Evolutionary conservation across 2,797 vertebrate species (phyloP).

Genomic region (Morus bassanus): DNA sequence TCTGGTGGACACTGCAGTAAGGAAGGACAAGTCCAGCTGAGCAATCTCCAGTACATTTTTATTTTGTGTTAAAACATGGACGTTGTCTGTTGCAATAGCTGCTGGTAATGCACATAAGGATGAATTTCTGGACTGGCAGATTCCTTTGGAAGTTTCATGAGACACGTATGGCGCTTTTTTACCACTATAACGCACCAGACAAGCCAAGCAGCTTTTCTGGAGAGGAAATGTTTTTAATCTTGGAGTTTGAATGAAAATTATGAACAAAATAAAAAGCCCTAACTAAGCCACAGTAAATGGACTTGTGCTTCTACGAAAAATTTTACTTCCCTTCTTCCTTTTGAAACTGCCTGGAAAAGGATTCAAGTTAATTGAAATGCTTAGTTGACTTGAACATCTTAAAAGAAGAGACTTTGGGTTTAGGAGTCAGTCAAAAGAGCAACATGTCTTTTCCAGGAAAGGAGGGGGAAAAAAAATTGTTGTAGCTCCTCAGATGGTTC

Average conservation of each 20-base stretch:
- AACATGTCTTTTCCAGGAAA: neutral
- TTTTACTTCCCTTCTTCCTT: neutral
- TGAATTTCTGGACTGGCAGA: neutral
- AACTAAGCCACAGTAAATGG: neutral
- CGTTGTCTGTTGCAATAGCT: neutral
- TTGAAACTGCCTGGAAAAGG: neutral
- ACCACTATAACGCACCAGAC: neutral
- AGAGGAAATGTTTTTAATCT: neutral
- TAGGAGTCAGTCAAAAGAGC: neutral
- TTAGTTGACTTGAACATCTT: neutral
- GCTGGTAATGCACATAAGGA: neutral
- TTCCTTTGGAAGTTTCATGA: neutral
- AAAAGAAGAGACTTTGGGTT: neutral
- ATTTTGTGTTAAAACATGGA: neutral
- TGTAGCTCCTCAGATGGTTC: neutral
- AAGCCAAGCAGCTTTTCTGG: neutral
- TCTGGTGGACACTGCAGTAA: neutral
- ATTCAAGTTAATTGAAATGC: neutral
- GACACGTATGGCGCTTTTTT: too few species aligned
- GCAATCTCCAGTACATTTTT: neutral
- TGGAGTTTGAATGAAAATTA: neutral
- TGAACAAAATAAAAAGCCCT: neutral
- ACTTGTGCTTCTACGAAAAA: neutral
- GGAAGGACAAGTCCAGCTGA: neutral
- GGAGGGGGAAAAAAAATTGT: too few species aligned